These are phyloP conservation scores for Pelobates fuscus DNA, from an alignment of 2,113 vertebrate species.

Conservation along the genomic window DNA sequence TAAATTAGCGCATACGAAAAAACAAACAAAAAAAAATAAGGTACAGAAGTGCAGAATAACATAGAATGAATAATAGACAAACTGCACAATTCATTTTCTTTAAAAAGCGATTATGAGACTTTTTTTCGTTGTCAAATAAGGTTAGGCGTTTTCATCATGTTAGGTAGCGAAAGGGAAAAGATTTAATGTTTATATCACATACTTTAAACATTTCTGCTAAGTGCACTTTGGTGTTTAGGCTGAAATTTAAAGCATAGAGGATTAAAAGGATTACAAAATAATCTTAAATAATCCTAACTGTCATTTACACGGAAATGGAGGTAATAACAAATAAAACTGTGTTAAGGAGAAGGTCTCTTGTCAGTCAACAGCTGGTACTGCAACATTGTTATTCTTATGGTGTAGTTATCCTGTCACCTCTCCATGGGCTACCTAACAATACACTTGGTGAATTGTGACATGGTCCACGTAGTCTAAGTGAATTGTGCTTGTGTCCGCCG, in stretches of 20 bases:
- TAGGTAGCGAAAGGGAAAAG: conserved; percentile 69
- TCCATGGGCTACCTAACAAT: neutral
- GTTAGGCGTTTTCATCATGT: conserved; percentile 64
- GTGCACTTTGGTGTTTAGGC: conserved; percentile 93
- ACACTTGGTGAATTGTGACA: neutral
- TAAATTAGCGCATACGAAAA: conserved; percentile 20
- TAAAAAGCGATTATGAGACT: conserved; percentile 46
- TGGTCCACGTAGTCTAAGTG: neutral
- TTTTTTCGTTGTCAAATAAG: conserved; percentile 61
- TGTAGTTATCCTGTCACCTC: conserved; percentile 47
- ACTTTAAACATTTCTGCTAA: conserved; percentile 87
- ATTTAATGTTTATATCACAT: conserved; percentile 78
- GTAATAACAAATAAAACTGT: conserved; percentile 92
- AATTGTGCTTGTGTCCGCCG: too few relatives aligned
- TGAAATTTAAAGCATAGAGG: conserved; percentile 98
- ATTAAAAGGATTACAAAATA: conserved; percentile 99
- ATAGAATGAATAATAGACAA: conserved; percentile 19
- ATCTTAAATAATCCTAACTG: conserved; percentile 99
- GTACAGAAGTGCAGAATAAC: conserved; percentile 18
- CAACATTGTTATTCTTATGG: conserved; percentile 22
- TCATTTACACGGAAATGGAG: conserved; percentile 90
- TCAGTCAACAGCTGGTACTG: conserved; percentile 79
- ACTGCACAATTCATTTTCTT: conserved; percentile 41
- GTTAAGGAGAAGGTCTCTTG: conserved; percentile 83
- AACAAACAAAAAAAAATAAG: conserved; percentile 1